Evolutionary conservation across 2,113 vertebrate genomes (phyloP), one percentile per base, ranked within the genome.

Genomic region (Scomber japonicus): DNA sequence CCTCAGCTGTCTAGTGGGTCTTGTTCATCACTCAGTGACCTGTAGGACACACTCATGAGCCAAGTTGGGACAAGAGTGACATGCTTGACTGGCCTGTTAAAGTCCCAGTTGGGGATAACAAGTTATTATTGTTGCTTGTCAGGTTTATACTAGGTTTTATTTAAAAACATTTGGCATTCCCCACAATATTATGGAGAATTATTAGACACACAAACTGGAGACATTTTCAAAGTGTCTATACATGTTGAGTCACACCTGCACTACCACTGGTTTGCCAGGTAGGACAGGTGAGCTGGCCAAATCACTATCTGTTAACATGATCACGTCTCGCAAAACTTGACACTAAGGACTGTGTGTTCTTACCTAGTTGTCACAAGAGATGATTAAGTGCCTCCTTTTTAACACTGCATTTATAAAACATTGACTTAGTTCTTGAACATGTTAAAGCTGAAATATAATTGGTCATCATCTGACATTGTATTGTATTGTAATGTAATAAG

Each of bases 31-130:
- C 31, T 69, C 46, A 49, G 53, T 44, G 14, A 13, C 69, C 12
- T 8, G 30, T n/a, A 30, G 35, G 27, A 51, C 48, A 60, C 2
- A 17, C 10, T 71, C 12, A 3, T 16, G 27, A 44, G 69, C 73
- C 68, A 82, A 72, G 66, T 68, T 77, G 13, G 46, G 46, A 15
- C 24, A 55, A 64, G n/a, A 31, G 59, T 51, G 14, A 48, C 15
- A 45, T 1, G 15, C 65, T 16, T 11, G 3, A 65, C 45, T 19
- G 13, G 0, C 3, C 35, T 45, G 4, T 40, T 19, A 17, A 62
- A 19, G 17, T 57, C 40, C 24, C 24, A 21, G 15, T 1, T 2
- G 4, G 7, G 40, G 9, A 9, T 40, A 17, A 67, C 49, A 19
- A 14, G 10, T 51, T 15, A 15, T 21, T 53, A 9, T n/a, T 8